phyloP scores from a whole-genome alignment of 2,888 invertebrate species.

The Hipparchia sbordonii region DNA sequence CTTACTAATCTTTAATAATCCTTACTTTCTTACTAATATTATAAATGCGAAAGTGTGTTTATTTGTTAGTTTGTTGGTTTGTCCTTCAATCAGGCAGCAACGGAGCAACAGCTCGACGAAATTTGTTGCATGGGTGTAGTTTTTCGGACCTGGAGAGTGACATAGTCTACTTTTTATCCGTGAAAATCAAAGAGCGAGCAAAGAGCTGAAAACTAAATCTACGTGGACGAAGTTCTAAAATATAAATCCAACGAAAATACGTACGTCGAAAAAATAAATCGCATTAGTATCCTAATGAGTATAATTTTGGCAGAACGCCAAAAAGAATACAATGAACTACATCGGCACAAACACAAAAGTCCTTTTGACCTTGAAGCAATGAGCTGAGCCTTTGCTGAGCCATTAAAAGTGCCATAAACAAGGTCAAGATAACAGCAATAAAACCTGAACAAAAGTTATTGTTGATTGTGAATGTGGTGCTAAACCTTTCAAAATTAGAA shows the following conservation, averaged over 20 bases:
- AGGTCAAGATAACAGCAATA: conserved; percentile 21
- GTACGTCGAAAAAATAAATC: not conserved
- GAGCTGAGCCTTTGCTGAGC: not conserved
- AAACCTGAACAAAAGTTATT: conserved; percentile 11
- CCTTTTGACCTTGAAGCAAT: conserved; percentile 20
- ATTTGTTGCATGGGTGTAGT: too few species aligned
- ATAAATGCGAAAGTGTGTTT: too few species aligned
- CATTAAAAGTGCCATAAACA: conserved; percentile 24
- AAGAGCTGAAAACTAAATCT: too few species aligned
- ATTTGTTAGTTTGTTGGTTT: too few species aligned
- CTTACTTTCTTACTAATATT: too few species aligned
- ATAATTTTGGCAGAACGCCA: conserved; percentile 9
- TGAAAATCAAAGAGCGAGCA: too few species aligned
- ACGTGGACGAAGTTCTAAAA: not conserved
- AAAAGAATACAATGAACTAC: not conserved
- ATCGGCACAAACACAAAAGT: not conserved
- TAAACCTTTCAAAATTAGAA: not conserved
- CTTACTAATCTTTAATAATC: too few species aligned
- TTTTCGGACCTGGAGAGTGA: too few species aligned
- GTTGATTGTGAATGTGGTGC: conserved; percentile 17
- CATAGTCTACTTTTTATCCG: too few species aligned
- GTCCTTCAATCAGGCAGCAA: too few species aligned
- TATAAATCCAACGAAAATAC: not conserved
- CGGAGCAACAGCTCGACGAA: too few species aligned
- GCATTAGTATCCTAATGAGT: not conserved